Evolutionary conservation across 2,888 invertebrate genomes (phyloP).

Genomic region (Formica aserva): DNA sequence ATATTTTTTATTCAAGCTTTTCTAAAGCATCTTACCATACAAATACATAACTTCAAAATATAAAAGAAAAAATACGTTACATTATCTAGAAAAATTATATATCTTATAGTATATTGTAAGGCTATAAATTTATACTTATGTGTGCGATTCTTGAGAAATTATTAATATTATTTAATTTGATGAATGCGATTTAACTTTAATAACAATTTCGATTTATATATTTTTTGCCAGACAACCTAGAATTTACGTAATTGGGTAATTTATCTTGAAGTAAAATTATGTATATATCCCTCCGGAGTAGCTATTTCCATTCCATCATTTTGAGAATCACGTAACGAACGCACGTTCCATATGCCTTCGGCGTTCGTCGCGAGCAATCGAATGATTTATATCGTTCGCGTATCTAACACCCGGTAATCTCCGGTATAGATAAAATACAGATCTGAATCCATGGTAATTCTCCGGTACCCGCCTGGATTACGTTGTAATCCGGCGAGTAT

Average conservation of each 20-base stretch:
- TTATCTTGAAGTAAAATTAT: slow-evolving; percentile 9
- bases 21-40: neutral
- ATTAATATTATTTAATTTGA: neutral
- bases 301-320: slow-evolving; percentile 16
- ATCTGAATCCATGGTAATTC: slow-evolving; percentile 72
- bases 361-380: slow-evolving; percentile 37
- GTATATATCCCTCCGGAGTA: neutral
- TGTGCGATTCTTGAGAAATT: neutral
- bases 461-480: slow-evolving; percentile 66
- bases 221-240: neutral
- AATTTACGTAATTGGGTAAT: neutral
- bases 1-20: neutral
- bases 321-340: slow-evolving; percentile 21
- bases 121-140: neutral
- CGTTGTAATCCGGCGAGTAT: slow-evolving; percentile 65
- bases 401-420: slow-evolving; percentile 64
- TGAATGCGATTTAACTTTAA: neutral
- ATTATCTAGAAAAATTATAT: neutral
- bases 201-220: neutral
- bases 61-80: neutral
- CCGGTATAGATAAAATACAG: slow-evolving; percentile 71
- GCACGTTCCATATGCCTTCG: slow-evolving; percentile 32
- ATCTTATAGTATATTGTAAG: neutral
- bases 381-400: slow-evolving; percentile 43
- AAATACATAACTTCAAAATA: neutral